Conservation (phyloP, 1,140 invertebrate genomes). For the Nebria ingens region DNA sequence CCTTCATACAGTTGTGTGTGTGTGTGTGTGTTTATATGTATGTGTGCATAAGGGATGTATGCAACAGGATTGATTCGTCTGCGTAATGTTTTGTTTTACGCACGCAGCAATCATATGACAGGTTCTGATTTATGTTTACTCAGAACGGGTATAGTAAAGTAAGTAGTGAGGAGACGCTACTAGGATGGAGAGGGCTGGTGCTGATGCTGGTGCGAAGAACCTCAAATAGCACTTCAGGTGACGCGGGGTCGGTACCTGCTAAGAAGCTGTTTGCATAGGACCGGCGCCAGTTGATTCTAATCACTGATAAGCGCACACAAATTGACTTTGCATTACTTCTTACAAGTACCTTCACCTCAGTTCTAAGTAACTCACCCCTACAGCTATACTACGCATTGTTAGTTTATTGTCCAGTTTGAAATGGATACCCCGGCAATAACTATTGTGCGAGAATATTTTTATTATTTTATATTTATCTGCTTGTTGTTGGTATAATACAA, state of each 20-base stretch:
- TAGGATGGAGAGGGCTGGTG: too few species aligned
- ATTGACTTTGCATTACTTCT: neutral
- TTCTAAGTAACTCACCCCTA: too few species aligned
- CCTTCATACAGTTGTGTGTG: too few species aligned
- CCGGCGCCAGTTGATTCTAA: neutral
- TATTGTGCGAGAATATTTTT: too few species aligned
- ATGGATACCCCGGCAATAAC: too few species aligned
- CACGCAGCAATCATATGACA: neutral
- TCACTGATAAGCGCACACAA: neutral
- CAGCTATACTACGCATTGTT: too few species aligned
- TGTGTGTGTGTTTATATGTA: neutral
- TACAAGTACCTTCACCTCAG: too few species aligned
- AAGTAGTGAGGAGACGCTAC: neutral
- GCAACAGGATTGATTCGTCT: too few species aligned
- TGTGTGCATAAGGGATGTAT: neutral
- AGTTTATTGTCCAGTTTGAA: too few species aligned
- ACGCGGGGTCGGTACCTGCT: neutral
- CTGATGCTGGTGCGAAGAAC: too few species aligned
- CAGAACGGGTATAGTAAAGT: neutral
- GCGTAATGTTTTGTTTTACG: neutral
- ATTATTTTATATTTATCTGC: too few species aligned
- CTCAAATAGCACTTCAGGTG: neutral
- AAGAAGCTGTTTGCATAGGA: neutral
- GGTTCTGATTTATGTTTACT: neutral
- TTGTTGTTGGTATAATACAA: too few species aligned